phyloP scores from a whole-genome alignment of 1,140 invertebrate species.

The Aphaenogaster ashmeadi region DNA sequence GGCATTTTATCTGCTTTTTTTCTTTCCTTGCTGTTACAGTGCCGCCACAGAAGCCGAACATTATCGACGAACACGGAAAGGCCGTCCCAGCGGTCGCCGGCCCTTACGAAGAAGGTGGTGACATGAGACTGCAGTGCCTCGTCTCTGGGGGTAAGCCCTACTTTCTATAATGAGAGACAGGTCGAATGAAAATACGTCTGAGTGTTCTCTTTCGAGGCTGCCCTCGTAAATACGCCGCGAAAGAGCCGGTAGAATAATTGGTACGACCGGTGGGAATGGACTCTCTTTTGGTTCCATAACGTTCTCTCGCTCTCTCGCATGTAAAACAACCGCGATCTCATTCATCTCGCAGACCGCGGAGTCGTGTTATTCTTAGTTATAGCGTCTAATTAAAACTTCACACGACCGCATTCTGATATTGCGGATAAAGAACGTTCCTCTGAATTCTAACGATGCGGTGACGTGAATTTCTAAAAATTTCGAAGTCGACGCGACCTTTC shows the following conservation, averaged over 20 bases:
- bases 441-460: background rate
- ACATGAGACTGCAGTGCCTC: slow-evolving; percentile 93
- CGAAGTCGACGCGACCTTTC: background rate
- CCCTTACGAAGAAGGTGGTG: slow-evolving; percentile 94
- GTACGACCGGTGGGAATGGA: slow-evolving; percentile 10
- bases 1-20: slow-evolving; percentile 25
- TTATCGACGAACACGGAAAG: slow-evolving; percentile 93
- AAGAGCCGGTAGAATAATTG: slow-evolving; percentile 45
- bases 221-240: slow-evolving; percentile 34
- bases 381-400: slow-evolving; percentile 47
- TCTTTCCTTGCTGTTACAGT: slow-evolving; percentile 89
- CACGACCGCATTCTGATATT: background rate
- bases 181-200: slow-evolving; percentile 50
- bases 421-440: background rate
- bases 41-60: slow-evolving; percentile 93
- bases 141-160: slow-evolving; percentile 93
- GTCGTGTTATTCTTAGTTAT: slow-evolving; percentile 21
- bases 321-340: slow-evolving; percentile 30
- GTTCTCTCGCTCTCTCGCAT: slow-evolving; percentile 18
- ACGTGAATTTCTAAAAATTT: background rate
- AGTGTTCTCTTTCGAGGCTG: slow-evolving; percentile 26
- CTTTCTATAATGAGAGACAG: slow-evolving; percentile 38
- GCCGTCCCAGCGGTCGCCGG: slow-evolving; percentile 91
- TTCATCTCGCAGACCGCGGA: slow-evolving; percentile 4
- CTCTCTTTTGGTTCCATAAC: background rate